Conservation (phyloP, 2,797 vertebrate genomes). For the Muscicapa comitata region DNA sequence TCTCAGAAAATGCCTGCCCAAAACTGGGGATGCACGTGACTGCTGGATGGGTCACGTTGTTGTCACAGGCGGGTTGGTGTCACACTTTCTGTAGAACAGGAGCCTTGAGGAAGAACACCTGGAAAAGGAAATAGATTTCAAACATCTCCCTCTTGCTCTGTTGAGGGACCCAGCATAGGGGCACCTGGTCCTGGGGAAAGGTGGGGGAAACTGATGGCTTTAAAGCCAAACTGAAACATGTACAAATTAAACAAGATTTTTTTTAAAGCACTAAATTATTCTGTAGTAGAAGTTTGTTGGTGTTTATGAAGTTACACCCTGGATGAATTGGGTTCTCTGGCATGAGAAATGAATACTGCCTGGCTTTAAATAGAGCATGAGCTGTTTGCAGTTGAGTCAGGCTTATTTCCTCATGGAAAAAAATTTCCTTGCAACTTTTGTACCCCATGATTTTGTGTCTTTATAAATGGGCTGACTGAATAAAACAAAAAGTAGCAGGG, state of each 20-base stretch:
- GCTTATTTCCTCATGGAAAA: conserved; percentile 53
- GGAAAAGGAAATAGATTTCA: not conserved
- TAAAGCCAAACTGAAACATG: not conserved
- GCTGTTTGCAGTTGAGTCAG: conserved; percentile 38
- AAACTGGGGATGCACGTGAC: not conserved
- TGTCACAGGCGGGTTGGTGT: not conserved
- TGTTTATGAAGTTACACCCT: conserved; percentile 1
- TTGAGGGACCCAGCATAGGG: not conserved
- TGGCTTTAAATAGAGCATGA: conserved; percentile 45
- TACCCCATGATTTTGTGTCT: not conserved
- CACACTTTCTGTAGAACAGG: not conserved
- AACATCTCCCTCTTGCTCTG: not conserved
- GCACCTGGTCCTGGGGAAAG: not conserved
- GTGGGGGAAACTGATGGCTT: rapidly evolving
- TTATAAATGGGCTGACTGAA: conserved; percentile 63
- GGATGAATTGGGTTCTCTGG: not conserved
- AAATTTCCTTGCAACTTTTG: conserved; percentile 28
- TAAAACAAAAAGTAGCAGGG: conserved; percentile 29
- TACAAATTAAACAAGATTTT: not conserved
- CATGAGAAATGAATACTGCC: not conserved
- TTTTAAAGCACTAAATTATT: conserved; percentile 9
- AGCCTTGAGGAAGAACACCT: not conserved
- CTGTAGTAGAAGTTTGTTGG: not conserved
- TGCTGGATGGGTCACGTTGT: not conserved
- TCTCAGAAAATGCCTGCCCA: not conserved